phyloP scores from a whole-genome alignment of 1,140 invertebrate species.

The Eciton burchellii region DNA sequence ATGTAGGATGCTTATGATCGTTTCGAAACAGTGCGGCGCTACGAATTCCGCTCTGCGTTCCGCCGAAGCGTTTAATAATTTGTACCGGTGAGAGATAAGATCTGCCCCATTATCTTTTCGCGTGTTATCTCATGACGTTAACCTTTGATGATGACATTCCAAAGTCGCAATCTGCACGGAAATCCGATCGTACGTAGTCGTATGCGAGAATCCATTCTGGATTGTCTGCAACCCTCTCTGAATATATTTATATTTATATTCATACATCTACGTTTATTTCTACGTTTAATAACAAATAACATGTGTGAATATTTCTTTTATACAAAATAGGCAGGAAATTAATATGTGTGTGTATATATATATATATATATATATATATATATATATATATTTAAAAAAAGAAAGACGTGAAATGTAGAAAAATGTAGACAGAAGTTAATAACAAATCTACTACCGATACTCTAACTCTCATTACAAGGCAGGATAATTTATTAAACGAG shows the following conservation, averaged over 20 bases:
- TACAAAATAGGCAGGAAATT: too few relatives aligned
- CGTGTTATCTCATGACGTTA: slow-evolving; percentile 47
- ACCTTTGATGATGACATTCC: slow-evolving; percentile 43
- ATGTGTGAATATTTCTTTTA: too few relatives aligned
- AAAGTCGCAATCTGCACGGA: slow-evolving; percentile 21
- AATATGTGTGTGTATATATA: too few relatives aligned
- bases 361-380: too few relatives aligned
- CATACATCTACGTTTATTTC: too few relatives aligned
- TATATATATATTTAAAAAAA: too few relatives aligned
- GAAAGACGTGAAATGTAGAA: too few relatives aligned
- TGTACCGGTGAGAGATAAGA: slow-evolving; percentile 38
- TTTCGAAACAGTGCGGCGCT: neutral
- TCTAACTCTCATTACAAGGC: too few relatives aligned
- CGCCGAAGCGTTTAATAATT: slow-evolving; percentile 54
- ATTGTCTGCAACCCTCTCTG: neutral
- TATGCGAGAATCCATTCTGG: neutral
- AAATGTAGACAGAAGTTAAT: too few relatives aligned
- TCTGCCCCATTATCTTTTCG: slow-evolving; percentile 18
- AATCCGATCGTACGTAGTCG: neutral
- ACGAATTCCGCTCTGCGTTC: slow-evolving; percentile 20
- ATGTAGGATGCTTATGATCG: neutral
- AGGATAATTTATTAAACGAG: too few relatives aligned
- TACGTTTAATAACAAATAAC: too few relatives aligned
- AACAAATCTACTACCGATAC: too few relatives aligned
- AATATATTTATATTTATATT: neutral